These are phyloP conservation scores for Halichoeres trimaculatus DNA, from an alignment of 2,113 vertebrate species.

Conservation along the genomic window DNA sequence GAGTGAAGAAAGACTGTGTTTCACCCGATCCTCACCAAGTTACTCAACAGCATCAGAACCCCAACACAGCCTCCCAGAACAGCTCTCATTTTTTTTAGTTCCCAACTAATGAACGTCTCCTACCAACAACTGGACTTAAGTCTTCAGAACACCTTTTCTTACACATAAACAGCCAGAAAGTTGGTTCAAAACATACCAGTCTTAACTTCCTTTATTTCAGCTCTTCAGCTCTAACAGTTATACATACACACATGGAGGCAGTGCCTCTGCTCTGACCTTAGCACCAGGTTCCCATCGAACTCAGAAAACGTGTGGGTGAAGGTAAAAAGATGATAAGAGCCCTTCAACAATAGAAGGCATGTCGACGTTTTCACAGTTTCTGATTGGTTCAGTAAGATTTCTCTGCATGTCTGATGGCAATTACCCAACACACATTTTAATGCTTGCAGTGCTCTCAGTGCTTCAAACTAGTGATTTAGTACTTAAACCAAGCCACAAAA, in stretches of 20 bases:
- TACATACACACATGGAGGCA: not conserved
- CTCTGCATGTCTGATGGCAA: too few species aligned
- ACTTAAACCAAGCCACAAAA: too few species aligned
- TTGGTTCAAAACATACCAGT: not conserved
- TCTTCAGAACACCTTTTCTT: not conserved
- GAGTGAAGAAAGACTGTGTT: constrained; percentile 84
- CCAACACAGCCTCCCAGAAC: constrained; percentile 22
- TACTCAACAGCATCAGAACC: constrained; percentile 77
- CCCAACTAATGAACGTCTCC: not conserved
- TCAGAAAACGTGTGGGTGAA: not conserved
- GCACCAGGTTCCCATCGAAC: not conserved
- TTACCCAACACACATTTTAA: too few species aligned
- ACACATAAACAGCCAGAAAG: not conserved
- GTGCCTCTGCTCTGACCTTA: not conserved
- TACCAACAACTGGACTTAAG: not conserved
- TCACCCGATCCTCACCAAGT: constrained; percentile 73
- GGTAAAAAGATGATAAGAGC: not conserved
- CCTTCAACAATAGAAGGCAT: not conserved
- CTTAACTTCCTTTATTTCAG: not conserved
- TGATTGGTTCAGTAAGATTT: too few species aligned
- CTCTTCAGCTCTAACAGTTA: not conserved
- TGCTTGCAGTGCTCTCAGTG: too few species aligned
- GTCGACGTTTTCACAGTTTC: too few species aligned
- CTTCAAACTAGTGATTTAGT: too few species aligned
- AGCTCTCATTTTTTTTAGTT: constrained; percentile 1